phyloP scores from a whole-genome alignment of 2,113 vertebrate genomes.

The Peucedramus taeniatus region DNA sequence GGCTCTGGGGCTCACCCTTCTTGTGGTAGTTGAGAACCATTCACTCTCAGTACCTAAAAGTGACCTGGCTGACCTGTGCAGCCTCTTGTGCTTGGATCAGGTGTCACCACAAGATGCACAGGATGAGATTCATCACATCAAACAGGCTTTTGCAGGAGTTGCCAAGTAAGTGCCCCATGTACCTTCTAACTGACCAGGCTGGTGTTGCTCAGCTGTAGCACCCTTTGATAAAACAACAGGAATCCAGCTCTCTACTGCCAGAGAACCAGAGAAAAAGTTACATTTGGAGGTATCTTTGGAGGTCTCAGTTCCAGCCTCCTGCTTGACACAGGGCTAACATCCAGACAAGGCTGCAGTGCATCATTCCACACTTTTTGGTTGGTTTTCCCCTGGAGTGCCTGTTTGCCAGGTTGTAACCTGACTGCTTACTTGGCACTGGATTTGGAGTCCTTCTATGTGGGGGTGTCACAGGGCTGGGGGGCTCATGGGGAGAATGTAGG shows the following conservation, averaged over 20 bases:
- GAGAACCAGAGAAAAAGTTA: not conserved
- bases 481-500: fast-evolving
- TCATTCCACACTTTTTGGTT: not conserved
- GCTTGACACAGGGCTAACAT: not conserved
- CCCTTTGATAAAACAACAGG: not conserved
- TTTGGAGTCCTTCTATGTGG: not conserved
- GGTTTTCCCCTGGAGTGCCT: not conserved
- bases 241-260: not conserved
- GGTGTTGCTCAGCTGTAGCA: not conserved
- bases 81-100: constrained; percentile 36
- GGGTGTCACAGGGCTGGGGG: not conserved
- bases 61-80: not conserved
- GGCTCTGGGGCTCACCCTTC: constrained; percentile 52
- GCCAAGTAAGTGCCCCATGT: not conserved
- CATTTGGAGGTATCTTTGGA: not conserved
- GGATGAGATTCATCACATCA: not conserved
- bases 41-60: fast-evolving
- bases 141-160: not conserved
- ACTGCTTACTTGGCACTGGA: not conserved
- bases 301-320: not conserved
- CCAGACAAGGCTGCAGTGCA: not conserved
- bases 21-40: fast-evolving
- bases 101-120: not conserved
- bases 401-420: not conserved
- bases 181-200: fast-evolving